These are phyloP conservation scores for Hetaerina americana DNA, from an alignment of 1,140 invertebrate species.

Conservation along the genomic window DNA sequence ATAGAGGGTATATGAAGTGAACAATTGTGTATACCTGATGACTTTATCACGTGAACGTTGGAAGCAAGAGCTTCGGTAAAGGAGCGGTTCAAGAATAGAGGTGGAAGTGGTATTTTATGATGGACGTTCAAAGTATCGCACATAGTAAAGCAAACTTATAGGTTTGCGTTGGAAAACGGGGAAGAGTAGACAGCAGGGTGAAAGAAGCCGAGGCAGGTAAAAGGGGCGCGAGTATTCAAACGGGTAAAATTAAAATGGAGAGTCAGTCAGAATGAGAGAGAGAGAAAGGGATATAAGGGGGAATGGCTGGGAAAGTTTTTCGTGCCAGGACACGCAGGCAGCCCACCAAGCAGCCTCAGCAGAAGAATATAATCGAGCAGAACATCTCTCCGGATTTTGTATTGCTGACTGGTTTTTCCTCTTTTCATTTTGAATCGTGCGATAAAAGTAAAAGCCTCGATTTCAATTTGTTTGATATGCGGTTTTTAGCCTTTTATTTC, in stretches of 20 bases:
- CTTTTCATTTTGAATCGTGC: neutral
- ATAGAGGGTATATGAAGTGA: no score
- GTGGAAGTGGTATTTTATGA: no score
- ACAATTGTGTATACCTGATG: no score
- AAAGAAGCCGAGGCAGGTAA: neutral
- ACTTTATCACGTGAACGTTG: no score
- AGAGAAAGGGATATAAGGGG: neutral
- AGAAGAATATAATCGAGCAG: neutral
- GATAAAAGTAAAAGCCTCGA: neutral
- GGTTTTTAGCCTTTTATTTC: neutral
- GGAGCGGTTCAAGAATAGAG: no score
- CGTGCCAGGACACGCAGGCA: neutral
- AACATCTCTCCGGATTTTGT: neutral
- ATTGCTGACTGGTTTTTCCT: neutral
- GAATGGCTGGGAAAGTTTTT: neutral
- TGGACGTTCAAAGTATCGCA: no score
- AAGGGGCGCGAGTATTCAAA: neutral
- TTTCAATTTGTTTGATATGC: neutral
- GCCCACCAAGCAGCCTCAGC: neutral
- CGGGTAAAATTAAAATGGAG: neutral
- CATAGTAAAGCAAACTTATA: no score
- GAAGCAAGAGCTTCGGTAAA: no score
- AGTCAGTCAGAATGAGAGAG: neutral
- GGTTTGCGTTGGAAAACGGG: no score
- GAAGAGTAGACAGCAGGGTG: no score